Conservation (phyloP, 2,113 vertebrate species). For the Lampris incognitus region DNA sequence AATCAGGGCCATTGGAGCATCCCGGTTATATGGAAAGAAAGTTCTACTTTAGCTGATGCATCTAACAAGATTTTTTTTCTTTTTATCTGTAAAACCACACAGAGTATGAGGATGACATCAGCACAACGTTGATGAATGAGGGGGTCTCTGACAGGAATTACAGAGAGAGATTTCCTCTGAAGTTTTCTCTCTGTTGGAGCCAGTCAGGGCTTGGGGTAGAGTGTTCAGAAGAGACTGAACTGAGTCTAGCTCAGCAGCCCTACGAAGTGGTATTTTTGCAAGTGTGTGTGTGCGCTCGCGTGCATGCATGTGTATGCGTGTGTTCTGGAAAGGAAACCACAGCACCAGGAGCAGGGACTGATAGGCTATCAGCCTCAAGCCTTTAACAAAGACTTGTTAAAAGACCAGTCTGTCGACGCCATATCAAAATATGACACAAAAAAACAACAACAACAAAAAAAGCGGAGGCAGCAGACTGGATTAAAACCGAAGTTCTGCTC, state of each 20-base stretch:
- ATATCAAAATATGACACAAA: constrained; percentile 35
- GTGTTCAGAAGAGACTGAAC: not conserved
- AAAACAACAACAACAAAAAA: constrained; percentile 21
- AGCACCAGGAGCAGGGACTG: constrained; percentile 44
- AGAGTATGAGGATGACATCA: constrained; percentile 32
- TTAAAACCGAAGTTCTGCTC: not conserved
- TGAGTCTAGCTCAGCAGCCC: not conserved
- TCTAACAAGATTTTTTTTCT: not conserved
- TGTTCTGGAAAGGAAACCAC: constrained; percentile 60
- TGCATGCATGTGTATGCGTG: constrained; percentile 6
- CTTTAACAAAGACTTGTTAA: constrained; percentile 54
- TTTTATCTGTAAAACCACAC: not conserved
- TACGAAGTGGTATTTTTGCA: constrained; percentile 10
- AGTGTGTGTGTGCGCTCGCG: constrained; percentile 15
- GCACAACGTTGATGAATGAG: constrained; percentile 7
- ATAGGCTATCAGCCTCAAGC: constrained; percentile 70
- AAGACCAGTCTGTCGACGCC: constrained; percentile 58
- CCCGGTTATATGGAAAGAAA: not conserved
- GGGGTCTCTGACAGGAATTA: constrained; percentile 5
- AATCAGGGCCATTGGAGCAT: constrained; percentile 11
- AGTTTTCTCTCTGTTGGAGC: constrained; percentile 21
- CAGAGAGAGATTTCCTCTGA: not conserved
- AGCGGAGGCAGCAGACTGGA: constrained; percentile 13
- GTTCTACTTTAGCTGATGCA: not conserved
- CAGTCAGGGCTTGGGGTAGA: constrained; percentile 22